phyloP scores from a whole-genome alignment of 1,140 invertebrate species.

The Gryllus bimaculatus region DNA sequence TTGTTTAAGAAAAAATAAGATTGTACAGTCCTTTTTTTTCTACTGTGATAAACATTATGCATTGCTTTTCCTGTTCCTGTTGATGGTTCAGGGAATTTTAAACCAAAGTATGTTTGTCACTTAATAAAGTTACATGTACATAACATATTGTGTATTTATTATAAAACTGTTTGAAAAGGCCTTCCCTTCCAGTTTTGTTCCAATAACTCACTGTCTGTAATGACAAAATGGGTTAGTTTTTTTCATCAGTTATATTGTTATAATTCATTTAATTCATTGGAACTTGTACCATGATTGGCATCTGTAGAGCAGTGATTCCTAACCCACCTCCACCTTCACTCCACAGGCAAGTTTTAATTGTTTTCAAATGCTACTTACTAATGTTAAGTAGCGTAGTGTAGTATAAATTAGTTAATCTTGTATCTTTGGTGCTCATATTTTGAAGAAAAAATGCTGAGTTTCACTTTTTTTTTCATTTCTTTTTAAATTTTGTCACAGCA shows the following conservation, averaged over 20 bases:
- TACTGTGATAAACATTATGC: slow-evolving; percentile 7
- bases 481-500: neutral
- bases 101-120: neutral
- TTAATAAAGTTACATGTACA: neutral
- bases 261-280: too few species aligned
- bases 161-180: neutral
- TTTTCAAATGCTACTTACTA: neutral
- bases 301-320: neutral
- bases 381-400: neutral
- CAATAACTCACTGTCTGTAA: neutral
- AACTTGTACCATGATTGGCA: neutral
- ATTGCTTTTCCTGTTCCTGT: slow-evolving; percentile 4
- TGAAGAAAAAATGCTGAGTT: neutral
- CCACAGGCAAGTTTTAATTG: neutral
- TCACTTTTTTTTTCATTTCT: too few species aligned
- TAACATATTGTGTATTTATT: neutral
- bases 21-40: neutral
- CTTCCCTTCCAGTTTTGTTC: neutral
- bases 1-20: neutral
- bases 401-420: neutral
- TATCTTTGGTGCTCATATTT: neutral
- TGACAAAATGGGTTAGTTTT: too few species aligned
- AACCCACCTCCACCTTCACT: neutral
- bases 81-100: neutral
- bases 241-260: too few species aligned